These are phyloP conservation scores for Chelonia mydas DNA, from an alignment of 2,797 vertebrate genomes.

Conservation along the genomic window DNA sequence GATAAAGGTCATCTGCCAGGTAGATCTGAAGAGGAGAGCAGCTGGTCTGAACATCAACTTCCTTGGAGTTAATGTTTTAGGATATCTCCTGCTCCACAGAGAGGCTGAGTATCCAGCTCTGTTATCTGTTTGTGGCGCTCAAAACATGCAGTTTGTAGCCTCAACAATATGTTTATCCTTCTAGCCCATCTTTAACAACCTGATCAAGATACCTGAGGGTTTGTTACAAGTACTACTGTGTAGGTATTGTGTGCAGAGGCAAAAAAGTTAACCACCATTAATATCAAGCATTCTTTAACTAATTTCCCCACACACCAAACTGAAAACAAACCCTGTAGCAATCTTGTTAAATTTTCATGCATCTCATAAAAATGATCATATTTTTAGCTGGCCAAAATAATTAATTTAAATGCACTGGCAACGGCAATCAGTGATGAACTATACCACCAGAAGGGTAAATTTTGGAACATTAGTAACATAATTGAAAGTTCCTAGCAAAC, in stretches of 20 bases:
- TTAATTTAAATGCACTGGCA: not conserved
- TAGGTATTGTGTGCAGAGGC: not conserved
- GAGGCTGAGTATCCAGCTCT: not conserved
- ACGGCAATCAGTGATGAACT: not conserved
- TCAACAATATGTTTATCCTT: not conserved
- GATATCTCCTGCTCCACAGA: not conserved
- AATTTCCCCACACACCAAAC: fast-evolving
- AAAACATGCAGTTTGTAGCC: not conserved
- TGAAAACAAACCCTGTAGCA: fast-evolving
- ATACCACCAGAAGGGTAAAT: not conserved
- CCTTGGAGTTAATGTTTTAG: not conserved
- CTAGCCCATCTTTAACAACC: not conserved
- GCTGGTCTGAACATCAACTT: not conserved
- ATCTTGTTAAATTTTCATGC: not conserved
- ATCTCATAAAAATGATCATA: not conserved
- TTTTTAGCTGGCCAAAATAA: not conserved
- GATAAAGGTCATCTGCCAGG: not conserved
- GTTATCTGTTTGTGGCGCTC: not conserved
- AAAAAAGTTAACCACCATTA: fast-evolving
- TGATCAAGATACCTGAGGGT: not conserved
- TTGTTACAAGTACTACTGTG: not conserved
- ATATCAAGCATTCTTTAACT: not conserved
- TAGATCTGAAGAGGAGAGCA: not conserved
- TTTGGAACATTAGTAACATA: not conserved
- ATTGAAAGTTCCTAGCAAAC: conserved; percentile 43